These are phyloP conservation scores for Sebastiscus albofasciatus DNA, from an alignment of 2,797 vertebrate genomes.

Conservation along the genomic window DNA sequence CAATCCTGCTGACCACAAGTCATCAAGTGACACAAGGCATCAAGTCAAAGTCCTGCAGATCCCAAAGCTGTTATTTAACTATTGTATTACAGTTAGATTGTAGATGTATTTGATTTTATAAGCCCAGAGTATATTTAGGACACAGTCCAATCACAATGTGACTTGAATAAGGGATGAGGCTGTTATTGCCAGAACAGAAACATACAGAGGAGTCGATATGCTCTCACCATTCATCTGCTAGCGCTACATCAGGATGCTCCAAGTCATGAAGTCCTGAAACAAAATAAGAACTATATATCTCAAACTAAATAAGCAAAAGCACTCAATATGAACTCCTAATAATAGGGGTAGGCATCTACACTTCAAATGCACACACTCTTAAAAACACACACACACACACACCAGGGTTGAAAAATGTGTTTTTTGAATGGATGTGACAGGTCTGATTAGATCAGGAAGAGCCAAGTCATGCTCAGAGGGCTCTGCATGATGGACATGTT, in stretches of 20 bases:
- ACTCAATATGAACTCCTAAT: constrained; percentile 55
- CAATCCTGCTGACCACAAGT: constrained; percentile 48
- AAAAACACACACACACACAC: constrained; percentile 55
- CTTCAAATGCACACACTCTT: constrained; percentile 37
- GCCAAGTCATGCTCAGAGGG: constrained; percentile 83
- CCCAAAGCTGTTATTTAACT: constrained; percentile 20
- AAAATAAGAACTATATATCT: constrained; percentile 47
- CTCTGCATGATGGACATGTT: constrained; percentile 75
- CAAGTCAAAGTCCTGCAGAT: constrained; percentile 36
- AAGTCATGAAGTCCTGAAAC: constrained; percentile 95
- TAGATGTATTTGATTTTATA: constrained; percentile 5
- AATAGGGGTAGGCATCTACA: constrained; percentile 50
- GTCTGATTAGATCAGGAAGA: constrained; percentile 82
- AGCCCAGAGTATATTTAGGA: constrained; percentile 8
- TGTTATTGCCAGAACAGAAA: constrained; percentile 7
- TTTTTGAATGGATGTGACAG: constrained; percentile 80
- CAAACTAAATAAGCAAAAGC: constrained; percentile 41
- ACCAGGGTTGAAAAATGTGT: constrained; percentile 77
- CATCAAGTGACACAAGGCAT: constrained; percentile 58
- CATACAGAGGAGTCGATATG: constrained; percentile 13
- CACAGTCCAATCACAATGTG: not conserved
- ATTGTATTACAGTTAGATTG: not conserved
- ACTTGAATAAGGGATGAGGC: not conserved
- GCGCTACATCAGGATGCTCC: constrained; percentile 95
- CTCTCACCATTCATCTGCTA: constrained; percentile 96